phyloP scores from a whole-genome alignment of 1,140 invertebrate genomes.

The Saccostrea glomerata region DNA sequence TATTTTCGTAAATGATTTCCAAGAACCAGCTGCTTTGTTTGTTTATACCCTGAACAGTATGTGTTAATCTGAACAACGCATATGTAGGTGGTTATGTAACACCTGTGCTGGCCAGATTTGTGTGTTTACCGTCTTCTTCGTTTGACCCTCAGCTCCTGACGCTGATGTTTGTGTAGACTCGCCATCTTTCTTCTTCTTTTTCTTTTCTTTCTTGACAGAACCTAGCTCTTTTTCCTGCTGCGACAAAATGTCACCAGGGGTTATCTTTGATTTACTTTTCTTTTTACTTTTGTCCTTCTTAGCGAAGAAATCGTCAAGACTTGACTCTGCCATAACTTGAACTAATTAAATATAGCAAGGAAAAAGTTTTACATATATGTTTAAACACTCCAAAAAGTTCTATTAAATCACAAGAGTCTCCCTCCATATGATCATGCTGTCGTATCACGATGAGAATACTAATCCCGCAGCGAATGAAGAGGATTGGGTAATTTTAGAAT shows the following conservation, averaged over 20 bases:
- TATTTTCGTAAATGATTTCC: not conserved
- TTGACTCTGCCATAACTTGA: conserved; percentile 63
- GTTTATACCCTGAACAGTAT: too few species aligned
- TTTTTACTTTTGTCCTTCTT: conserved; percentile 77
- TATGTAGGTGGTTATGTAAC: not conserved
- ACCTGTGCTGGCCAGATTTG: not conserved
- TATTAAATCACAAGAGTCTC: not conserved
- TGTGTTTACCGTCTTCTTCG: not conserved
- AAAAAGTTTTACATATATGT: not conserved
- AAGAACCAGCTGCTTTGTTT: not conserved
- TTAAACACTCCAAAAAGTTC: conserved; percentile 2
- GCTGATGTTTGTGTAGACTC: conserved; percentile 52
- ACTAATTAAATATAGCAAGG: not conserved
- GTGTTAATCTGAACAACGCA: not conserved
- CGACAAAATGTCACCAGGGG: conserved; percentile 59
- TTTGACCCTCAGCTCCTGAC: conserved; percentile 45
- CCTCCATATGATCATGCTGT: conserved; percentile 43
- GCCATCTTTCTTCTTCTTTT: conserved; percentile 71
- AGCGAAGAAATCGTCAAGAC: conserved; percentile 76
- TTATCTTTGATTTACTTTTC: conserved; percentile 72
- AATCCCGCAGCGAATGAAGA: conserved; percentile 15
- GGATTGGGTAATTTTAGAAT: conserved; percentile 15
- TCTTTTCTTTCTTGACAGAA: conserved; percentile 63
- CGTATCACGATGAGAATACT: not conserved
- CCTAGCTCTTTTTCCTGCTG: conserved; percentile 57